Evolutionary conservation across 2,113 vertebrate species (phyloP), one percentile per base, ranked within the genome.

Genomic region (Clarias magur): DNA sequence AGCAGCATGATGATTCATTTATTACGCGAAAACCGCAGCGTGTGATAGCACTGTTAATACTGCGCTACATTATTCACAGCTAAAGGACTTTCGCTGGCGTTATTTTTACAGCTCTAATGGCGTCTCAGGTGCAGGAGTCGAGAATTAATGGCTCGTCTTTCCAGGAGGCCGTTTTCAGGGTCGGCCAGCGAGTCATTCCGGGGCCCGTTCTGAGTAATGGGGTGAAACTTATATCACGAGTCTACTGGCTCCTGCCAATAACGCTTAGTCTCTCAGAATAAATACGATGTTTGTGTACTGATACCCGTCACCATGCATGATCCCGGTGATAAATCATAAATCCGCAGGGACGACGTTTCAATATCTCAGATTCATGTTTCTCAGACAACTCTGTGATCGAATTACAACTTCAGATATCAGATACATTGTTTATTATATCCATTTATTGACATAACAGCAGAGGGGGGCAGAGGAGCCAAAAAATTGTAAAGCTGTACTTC

Each of bases 1-100:
- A 21, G 48, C 70, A 25, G 30, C 59, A 78, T 87, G 86, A 78
- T 87, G 86, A 83, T 78, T 87, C 81, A 38, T 87, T 87, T 10
- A 83, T 76, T 34, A 87, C 7, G 48, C 83, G 81, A 68, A 83
- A 83, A 83, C 75, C 70, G 80, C 19, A 54, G 86, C 42, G 60
- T 54, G 80, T 70, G 85, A 73, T 48, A n/a, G 67, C 85, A 27
- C 48, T 53, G 85, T 34, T 76, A 65, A 87, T 82, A 82, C 79
- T 6, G 10, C 10, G 8, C 79, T 73, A 54, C 67, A 82, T 82
- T 62, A 87, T 70, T 86, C 85, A 70, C 60, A 63, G 72, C 76
- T 56, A 60, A 48, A n/a, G 54, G 78, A 80, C 54, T 42, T 82
- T 81, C 62, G 62, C 60, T 25, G 54, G 84, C 85, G 25, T 78